Evolutionary conservation across 2,113 vertebrate genomes (phyloP).

Genomic region (Phoxinus phoxinus): DNA sequence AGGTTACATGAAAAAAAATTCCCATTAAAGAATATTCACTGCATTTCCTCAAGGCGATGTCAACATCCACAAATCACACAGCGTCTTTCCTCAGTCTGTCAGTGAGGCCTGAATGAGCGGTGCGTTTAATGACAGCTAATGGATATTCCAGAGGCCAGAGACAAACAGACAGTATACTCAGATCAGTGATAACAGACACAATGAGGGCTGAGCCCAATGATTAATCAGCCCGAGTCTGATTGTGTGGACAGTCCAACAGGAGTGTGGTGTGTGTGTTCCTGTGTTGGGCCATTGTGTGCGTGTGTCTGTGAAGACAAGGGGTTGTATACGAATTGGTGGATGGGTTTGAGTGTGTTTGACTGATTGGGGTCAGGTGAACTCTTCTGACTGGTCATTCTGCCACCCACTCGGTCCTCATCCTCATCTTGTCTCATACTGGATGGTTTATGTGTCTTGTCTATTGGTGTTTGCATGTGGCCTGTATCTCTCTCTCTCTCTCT

Average conservation of each 20-base stretch:
- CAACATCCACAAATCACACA: constrained; percentile 25
- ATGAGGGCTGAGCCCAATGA: constrained; percentile 52
- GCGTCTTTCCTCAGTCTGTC: constrained; percentile 44
- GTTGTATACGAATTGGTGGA: constrained; percentile 35
- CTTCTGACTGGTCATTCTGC: constrained; percentile 45
- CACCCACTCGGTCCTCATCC: constrained; percentile 39
- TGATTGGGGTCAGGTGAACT: constrained; percentile 51
- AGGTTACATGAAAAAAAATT: background rate
- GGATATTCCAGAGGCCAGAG: constrained; percentile 55
- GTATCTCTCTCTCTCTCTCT: background rate
- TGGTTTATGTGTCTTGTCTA: constrained; percentile 15
- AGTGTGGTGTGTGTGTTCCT: constrained; percentile 39
- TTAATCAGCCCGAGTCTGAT: constrained; percentile 53
- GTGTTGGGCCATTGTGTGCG: constrained; percentile 47
- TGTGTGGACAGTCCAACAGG: constrained; percentile 54
- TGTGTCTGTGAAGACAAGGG: constrained; percentile 41
- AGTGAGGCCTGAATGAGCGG: constrained; percentile 38
- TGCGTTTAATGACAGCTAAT: constrained; percentile 57
- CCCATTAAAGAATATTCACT: background rate
- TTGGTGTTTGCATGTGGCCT: background rate
- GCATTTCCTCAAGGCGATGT: constrained; percentile 12
- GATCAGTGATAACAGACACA: constrained; percentile 53
- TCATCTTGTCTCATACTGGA: constrained; percentile 37
- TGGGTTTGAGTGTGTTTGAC: constrained; percentile 36
- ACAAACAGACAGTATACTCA: constrained; percentile 53